phyloP scores from a whole-genome alignment of 2,113 vertebrate species.

The Chaetura pelagica region DNA sequence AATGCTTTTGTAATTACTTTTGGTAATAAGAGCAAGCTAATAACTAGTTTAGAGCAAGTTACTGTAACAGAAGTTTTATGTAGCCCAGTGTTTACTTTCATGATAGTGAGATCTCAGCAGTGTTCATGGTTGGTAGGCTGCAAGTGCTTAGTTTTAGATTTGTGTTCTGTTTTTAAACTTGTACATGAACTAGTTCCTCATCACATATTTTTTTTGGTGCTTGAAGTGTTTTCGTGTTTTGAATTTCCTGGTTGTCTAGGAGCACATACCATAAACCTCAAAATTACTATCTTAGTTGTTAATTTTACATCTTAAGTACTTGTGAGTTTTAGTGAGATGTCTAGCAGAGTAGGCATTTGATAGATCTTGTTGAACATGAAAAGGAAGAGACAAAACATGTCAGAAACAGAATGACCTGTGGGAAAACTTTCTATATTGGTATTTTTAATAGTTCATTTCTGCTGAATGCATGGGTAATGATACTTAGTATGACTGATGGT shows the following conservation, averaged over 20 bases:
- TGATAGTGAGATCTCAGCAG: accelerated
- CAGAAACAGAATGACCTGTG: neutral
- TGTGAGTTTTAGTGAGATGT: neutral
- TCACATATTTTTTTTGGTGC: neutral
- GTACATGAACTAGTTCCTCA: accelerated
- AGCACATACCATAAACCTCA: neutral
- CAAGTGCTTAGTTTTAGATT: neutral
- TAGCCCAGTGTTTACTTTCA: neutral
- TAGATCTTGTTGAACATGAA: neutral
- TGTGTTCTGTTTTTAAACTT: neutral
- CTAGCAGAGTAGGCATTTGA: neutral
- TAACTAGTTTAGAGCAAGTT: neutral
- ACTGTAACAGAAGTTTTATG: neutral
- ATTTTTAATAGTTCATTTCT: neutral
- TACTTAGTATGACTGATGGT: neutral
- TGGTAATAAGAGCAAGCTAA: neutral
- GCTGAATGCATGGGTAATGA: neutral
- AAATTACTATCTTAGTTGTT: accelerated
- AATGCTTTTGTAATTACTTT: neutral
- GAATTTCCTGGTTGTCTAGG: neutral
- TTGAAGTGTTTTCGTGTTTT: neutral
- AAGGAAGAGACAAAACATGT: neutral
- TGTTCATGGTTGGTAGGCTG: neutral
- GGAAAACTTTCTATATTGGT: neutral
- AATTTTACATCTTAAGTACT: neutral